Evolutionary conservation across 2,113 vertebrate genomes (phyloP), one percentile per base, ranked within the genome.

Genomic region (Malurus alboscapulatus): DNA sequence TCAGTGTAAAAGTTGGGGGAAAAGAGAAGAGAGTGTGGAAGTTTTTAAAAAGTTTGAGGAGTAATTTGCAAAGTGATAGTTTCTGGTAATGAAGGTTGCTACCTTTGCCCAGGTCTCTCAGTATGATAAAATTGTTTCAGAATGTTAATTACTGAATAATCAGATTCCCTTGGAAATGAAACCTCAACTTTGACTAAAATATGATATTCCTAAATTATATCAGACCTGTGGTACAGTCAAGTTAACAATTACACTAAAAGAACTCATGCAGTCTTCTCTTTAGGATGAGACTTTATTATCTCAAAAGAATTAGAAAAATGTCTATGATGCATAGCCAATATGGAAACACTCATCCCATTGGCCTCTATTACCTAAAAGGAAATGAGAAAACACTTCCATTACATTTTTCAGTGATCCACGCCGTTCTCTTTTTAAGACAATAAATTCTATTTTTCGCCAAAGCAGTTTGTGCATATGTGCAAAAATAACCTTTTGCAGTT

Each of bases 91-190:
- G 71, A 94, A 94, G 75, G 66, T 72, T 83, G 61, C 32, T 95
- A 94, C 95, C 88, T 96, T 90, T 92, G 61, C 88, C 72, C 50
- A 88, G 45, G 53, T 92, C 78, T 90, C 53, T 61, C 57, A 76
- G 8, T 63, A 90, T 63, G 62, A 96, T 62, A 76, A 88, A 90
- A 76, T 68, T 79, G 74, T 80, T 96, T 95, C 53, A 75, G 69
- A 94, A 86, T 91, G 29, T 71, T 94, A 95, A 89, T 94, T 94
- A 95, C 19, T n/a, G 47, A 94, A 94, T 93, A 94, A 94, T 77
- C 54, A 80, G 34, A 73, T 86, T 93, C 30, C 24, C 44, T 85
- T 91, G 85, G 88, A 87, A 63, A 38, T 25, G 73, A 67, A 81
- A 36, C 50, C 7, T 93, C 67, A 76, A 14, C 87, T 91, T 89